Evolutionary conservation across 2,888 invertebrate species (phyloP), one percentile per base, ranked within the genome.

Genomic region (Ophion ventricosus): DNA sequence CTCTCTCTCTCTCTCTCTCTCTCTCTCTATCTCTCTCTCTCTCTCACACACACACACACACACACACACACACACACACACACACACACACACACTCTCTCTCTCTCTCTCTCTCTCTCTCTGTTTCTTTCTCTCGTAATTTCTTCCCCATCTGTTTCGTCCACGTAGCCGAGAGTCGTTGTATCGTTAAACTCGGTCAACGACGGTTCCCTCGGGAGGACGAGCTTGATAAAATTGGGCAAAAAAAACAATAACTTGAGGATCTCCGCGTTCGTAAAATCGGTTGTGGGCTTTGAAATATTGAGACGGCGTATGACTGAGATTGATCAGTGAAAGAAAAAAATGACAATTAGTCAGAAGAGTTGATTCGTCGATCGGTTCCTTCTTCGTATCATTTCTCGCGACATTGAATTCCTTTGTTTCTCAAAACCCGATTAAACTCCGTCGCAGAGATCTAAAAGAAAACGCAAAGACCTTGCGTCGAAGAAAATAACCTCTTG

Each of bases 151-250:
- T 49, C 63, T 26, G 57, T 57, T 49, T 67, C 17, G 43, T 70
- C 64, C 56, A 25, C 56, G 66, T 49, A 17, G 35, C 70, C 3
- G 20, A 78, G 70, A 56, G 59, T 77, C 26, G 56, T 78, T 70
- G 43, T 63, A 54, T 54, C 49, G 29, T 61, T 26, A 59, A 69
- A 49, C 77, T 77, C 59, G 77, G 49, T 77, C 69, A 78, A 69
- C 77, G 17, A 61, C 54, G 35, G 14, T 61, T 67, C 23, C 26
- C 56, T 49, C 67, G 49, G 25, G 25, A 67, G 11, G 43, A 67
- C 26, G 4, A 56, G 29, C 7, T 29, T 29, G 35, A 63, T 25
- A 61, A 2, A 2, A 20, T 23, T 10, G 26, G 54, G 43, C 10
- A 26, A 61, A 26, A 40, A 35, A 67, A 40, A 54, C 40, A 26